phyloP scores from a whole-genome alignment of 2,113 vertebrate genomes.

The Eulemur rufifrons region DNA sequence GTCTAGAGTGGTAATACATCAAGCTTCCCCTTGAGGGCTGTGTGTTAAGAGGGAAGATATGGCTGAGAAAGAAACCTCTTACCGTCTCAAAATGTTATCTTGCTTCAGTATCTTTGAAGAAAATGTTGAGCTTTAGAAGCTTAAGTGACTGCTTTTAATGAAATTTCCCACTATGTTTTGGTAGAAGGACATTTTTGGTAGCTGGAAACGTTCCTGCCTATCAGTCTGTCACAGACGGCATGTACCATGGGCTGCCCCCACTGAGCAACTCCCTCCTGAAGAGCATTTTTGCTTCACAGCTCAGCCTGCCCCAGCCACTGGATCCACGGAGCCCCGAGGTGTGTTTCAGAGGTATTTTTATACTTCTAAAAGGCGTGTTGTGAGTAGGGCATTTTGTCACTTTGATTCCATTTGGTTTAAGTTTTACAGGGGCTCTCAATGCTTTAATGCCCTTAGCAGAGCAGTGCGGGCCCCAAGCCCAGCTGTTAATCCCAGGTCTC shows the following conservation, averaged over 20 bases:
- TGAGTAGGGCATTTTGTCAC: rapidly evolving
- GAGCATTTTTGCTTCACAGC: slow-evolving; percentile 77
- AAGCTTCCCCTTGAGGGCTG: background rate
- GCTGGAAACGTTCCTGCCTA: slow-evolving; percentile 81
- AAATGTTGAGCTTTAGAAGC: background rate
- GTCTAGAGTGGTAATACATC: background rate
- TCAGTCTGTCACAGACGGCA: slow-evolving; percentile 82
- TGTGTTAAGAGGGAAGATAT: background rate
- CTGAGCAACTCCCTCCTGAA: slow-evolving; percentile 73
- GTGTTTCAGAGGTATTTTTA: slow-evolving; percentile 11
- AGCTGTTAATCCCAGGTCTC: background rate
- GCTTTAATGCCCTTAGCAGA: background rate
- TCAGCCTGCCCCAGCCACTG: slow-evolving; percentile 82
- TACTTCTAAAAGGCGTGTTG: background rate
- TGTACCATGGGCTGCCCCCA: slow-evolving; percentile 74
- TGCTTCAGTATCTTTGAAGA: background rate
- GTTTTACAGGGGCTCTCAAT: background rate
- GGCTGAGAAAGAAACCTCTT: background rate
- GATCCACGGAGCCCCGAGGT: slow-evolving; percentile 80
- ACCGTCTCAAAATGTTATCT: background rate
- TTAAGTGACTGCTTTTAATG: background rate
- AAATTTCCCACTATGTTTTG: slow-evolving; percentile 26
- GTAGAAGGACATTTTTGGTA: slow-evolving; percentile 82
- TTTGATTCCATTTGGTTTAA: background rate
- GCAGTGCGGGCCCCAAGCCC: rapidly evolving